Evolutionary conservation across 1,140 invertebrate species (phyloP).

Genomic region (Neodiprion fabricii): DNA sequence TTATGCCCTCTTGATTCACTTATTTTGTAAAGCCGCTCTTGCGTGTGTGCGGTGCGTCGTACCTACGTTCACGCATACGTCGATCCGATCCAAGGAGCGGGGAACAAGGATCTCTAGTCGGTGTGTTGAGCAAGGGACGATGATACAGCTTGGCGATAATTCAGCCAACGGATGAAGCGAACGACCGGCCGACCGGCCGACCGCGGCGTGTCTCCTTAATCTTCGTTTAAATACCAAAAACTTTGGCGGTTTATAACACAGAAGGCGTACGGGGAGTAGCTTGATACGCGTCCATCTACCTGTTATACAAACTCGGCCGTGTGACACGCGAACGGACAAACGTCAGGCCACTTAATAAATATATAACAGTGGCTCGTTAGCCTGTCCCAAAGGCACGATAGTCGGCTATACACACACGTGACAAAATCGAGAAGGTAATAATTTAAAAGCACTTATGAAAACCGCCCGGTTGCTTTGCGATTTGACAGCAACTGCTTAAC

Average conservation of each 20-base stretch:
- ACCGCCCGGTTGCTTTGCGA: neutral
- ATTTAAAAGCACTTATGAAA: neutral
- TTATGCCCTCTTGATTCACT: too few relatives aligned
- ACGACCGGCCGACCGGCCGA: too few relatives aligned
- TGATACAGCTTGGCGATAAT: too few relatives aligned
- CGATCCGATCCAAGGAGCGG: too few relatives aligned
- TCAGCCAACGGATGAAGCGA: too few relatives aligned
- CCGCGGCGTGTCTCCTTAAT: neutral
- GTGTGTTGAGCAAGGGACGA: too few relatives aligned
- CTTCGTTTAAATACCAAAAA: neutral
- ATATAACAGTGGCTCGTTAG: constrained; percentile 1
- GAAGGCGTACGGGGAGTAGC: too few relatives aligned
- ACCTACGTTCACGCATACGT: too few relatives aligned
- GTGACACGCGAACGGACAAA: neutral
- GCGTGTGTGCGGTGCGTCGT: too few relatives aligned
- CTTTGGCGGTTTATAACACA: neutral
- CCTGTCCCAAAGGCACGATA: neutral
- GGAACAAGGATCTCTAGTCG: too few relatives aligned
- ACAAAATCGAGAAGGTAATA: neutral
- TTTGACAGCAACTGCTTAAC: neutral
- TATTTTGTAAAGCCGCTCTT: too few relatives aligned
- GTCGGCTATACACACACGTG: neutral
- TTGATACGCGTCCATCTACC: too few relatives aligned
- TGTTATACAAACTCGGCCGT: neutral
- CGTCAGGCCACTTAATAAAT: neutral